Evolutionary conservation across 30 jellyfish, hydroid and myxozoan genomes (phyloP).

Genomic region (Hydra vulgaris): DNA sequence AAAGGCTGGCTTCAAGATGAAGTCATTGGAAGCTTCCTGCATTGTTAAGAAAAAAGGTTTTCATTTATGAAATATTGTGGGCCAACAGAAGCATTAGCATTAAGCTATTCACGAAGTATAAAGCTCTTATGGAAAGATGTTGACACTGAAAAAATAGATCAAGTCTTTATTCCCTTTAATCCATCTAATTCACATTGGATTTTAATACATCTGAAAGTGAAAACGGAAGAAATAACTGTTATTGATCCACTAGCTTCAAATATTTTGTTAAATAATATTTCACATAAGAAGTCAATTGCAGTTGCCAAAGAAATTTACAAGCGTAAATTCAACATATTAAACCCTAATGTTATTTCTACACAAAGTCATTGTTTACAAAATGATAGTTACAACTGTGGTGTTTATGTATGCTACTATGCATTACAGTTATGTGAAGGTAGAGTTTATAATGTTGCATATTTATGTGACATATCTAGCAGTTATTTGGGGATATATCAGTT

Average conservation of each 20-base stretch:
- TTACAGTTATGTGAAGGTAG: neutral
- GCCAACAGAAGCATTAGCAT: constrained; percentile 1
- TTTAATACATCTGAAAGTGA: neutral
- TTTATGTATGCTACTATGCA: constrained; percentile 9
- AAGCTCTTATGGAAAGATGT: neutral
- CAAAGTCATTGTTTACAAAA: neutral
- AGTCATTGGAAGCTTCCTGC: neutral
- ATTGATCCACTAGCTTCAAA: neutral
- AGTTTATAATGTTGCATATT: neutral
- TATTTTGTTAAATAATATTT: neutral
- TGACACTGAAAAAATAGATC: neutral
- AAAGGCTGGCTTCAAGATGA: constrained; percentile 10
- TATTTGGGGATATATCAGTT: neutral
- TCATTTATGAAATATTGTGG: neutral
- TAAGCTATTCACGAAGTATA: neutral
- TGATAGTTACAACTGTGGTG: neutral
- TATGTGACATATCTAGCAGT: neutral
- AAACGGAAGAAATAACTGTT: neutral
- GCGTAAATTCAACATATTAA: neutral
- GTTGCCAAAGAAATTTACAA: neutral
- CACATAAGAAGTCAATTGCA: neutral
- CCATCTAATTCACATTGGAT: constrained; percentile 6
- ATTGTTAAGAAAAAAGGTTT: neutral
- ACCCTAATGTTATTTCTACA: neutral
- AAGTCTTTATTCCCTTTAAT: constrained; percentile 11